Conservation (phyloP, 2,113 vertebrate genomes). For the Ophthalmolycus amberensis region DNA sequence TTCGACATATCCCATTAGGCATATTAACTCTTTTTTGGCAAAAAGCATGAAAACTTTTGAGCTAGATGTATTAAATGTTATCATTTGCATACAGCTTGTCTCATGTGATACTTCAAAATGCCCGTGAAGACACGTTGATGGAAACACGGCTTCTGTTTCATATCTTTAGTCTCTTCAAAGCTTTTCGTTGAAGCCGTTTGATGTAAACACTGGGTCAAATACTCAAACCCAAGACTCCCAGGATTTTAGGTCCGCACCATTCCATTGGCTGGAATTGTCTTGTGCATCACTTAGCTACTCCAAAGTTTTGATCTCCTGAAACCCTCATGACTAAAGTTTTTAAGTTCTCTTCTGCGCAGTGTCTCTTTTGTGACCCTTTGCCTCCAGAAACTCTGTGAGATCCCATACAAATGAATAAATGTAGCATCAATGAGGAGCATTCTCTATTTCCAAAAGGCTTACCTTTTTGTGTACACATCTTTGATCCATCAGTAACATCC, state of each 20-base stretch:
- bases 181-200: neutral
- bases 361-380: constrained; percentile 18
- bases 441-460: constrained; percentile 40
- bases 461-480: constrained; percentile 49
- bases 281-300: neutral
- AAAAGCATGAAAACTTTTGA: neutral
- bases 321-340: neutral
- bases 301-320: neutral
- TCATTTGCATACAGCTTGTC: neutral
- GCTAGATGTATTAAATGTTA: neutral
- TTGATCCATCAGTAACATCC: constrained; percentile 64
- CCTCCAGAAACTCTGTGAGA: constrained; percentile 7
- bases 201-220: neutral
- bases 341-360: neutral
- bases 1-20: neutral
- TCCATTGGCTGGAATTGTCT: neutral
- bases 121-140: too few species aligned
- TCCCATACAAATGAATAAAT: constrained; percentile 33
- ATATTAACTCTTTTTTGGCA: neutral
- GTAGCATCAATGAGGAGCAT: constrained; percentile 25
- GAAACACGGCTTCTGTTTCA: neutral
- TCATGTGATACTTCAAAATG: too few species aligned
- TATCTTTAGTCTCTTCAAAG: neutral
- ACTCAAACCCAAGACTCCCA: neutral
- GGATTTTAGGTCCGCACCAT: neutral